Evolutionary conservation across 2,113 vertebrate species (phyloP), one percentile per base, ranked within the genome.

Genomic region (Nerophis lumbriciformis): DNA sequence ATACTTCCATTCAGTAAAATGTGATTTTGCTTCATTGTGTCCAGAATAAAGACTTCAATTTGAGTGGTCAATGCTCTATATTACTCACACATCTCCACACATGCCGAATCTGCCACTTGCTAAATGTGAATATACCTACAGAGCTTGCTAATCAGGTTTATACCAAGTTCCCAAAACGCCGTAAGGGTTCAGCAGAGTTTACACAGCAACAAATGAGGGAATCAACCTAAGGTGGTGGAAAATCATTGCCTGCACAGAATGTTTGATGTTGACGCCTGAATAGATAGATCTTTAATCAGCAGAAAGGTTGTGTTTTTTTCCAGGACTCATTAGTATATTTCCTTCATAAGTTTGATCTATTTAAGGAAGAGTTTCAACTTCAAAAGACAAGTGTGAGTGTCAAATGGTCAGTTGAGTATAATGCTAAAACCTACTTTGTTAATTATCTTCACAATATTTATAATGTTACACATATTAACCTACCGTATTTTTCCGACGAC

Each of bases 161-260:
- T 38, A 70, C 66, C 0, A 19, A 74, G 71, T 57, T 48, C 49
- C 55, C 59, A 59, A 84, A 83, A 86, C 78, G 76, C 73, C 80
- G 82, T 68, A 69, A 66, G 76, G 83, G 79, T 68, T 77, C 68
- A 69, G 77, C 61, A 48, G 65, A 82, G 83, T 85, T 85, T 85
- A 85, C 78, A 81, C 63, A 78, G 77, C 79, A 88, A 87, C 81
- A 86, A 83, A 83, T 63, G 57, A 76, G 65, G 55, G 67, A 81
- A 74, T 71, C 58, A 82, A 75, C 71, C 65, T 48, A 21, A 47
- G 61, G 65, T 49, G n/a, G 67, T 13, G 65, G 76, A 69, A 70
- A 71, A 70, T 77, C 73, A 48, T 67, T 81, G 61, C 16, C 53
- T 65, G 49, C 55, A 54, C 49, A 61, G 48, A 28, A 62, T 14